Base-by-base conservation (phyloP, 2,888 invertebrate species). In the Lymantria monacha region DNA sequence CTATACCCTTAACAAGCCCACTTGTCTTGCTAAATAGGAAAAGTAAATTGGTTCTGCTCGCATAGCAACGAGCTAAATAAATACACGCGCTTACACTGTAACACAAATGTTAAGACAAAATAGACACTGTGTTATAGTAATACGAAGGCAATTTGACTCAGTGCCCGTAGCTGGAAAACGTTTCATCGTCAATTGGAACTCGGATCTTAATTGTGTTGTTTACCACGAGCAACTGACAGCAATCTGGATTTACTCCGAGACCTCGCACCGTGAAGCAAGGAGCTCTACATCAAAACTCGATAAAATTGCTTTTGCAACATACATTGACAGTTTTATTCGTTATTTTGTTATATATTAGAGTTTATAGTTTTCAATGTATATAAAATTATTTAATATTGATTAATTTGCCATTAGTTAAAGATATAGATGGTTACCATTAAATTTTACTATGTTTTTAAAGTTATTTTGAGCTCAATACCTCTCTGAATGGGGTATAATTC, bases 161-260 rank as follows among this genome's bases (percentile, higher is more conserved):
- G 57, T 57, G 49, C 49, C 51, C 15, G 22, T 41, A 48, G 69
- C 46, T 76, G 70, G 67, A 76, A 72, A 64, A 58, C 62, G 49
- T 36, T 38, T 52, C 51, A 30, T 49, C 61, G 68, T 69, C 77
- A 79, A 78, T 79, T 78, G 74, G 70, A 69, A 67, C 66, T 63
- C 63, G 61, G 66, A 67, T 73, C 75, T 75, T 83, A 83, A 83
- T 84, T 76, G 78, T 76, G 70, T 83, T 84, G 82, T 84, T 81
- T 83, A 82, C 82, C 74, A 70, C 70, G 60, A 58, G 63, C 53
- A 52, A 63, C 69, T 73, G 69, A 74, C 74, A 65, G 70, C 70
- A 66, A 68, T 67, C 76, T 77, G 81, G 76, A 76, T 80, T 79
- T 79, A 74, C 75, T 77, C 76, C 59, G 54, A 51, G 38, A 49